A percentile compares a stretch with the other conserved stretches of the same genome.
These are phyloP conservation scores for Ichneumoninae sp. DNA, from an alignment of 2,888 invertebrate species.

Conservation along the genomic window DNA sequence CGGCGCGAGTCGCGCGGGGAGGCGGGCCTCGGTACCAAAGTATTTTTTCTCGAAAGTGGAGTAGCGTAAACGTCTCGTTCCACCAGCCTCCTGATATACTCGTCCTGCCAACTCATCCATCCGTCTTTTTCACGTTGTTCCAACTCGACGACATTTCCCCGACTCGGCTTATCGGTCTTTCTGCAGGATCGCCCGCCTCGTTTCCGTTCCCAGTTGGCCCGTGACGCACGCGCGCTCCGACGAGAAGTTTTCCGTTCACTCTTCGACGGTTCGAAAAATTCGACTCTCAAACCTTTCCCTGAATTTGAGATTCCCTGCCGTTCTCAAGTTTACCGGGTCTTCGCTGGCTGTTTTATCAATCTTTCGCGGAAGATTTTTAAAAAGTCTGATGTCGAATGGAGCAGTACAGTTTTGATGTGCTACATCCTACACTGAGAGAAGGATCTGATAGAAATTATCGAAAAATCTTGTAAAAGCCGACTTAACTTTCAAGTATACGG, in stretches of 20 bases:
- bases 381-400: neutral
- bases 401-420: too few relatives aligned
- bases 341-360: too few relatives aligned
- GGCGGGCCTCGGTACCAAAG: neutral
- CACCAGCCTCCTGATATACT: slow-evolving; percentile 24
- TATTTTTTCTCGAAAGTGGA: slow-evolving; percentile 28
- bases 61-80: slow-evolving; percentile 43
- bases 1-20: neutral
- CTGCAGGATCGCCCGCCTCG: slow-evolving; percentile 35
- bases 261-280: neutral
- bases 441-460: too few relatives aligned
- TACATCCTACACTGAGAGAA: too few relatives aligned
- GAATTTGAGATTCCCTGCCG: neutral
- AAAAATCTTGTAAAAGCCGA: too few relatives aligned
- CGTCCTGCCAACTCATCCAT: slow-evolving; percentile 73
- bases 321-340: too few relatives aligned
- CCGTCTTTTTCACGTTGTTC: slow-evolving; percentile 71
- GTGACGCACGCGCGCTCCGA: slow-evolving; percentile 59
- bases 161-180: slow-evolving; percentile 37
- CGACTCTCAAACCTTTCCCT: neutral
- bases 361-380: too few relatives aligned
- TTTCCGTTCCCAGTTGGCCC: slow-evolving; percentile 59
- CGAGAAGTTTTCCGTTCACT: neutral
- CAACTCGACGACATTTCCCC: slow-evolving; percentile 44
- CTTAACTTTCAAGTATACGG: too few relatives aligned